Evolutionary conservation across 2,888 invertebrate genomes (phyloP).

Genomic region (Lasioglossum zephyrum): DNA sequence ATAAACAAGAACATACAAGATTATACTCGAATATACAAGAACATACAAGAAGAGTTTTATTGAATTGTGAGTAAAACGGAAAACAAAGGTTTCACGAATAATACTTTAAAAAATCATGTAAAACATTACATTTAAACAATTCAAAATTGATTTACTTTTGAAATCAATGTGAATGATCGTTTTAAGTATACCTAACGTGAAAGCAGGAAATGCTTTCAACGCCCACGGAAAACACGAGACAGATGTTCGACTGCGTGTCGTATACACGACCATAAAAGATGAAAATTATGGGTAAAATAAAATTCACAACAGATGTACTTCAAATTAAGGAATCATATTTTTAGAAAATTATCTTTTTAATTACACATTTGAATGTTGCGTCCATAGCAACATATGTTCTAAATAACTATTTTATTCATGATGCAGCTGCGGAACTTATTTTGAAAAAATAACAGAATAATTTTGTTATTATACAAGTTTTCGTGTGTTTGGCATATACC

Average conservation of each 20-base stretch:
- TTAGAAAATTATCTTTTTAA: not conserved
- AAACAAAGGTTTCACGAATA: not conserved
- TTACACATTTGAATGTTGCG: not conserved
- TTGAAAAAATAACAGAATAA: not conserved
- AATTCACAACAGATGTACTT: not conserved
- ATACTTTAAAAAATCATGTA: not conserved
- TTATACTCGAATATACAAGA: no score
- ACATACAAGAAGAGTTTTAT: not conserved
- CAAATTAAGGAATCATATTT: not conserved
- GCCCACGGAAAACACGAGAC: constrained; percentile 1
- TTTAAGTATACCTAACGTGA: no score
- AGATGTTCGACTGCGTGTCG: constrained; percentile 4
- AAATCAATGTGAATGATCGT: no score
- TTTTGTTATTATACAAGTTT: not conserved
- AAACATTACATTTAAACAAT: not conserved
- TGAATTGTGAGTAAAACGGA: not conserved
- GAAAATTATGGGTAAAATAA: not conserved
- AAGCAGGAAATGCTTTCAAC: constrained; percentile 17
- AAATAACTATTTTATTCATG: not conserved
- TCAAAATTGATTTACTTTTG: not conserved
- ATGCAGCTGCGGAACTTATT: not conserved
- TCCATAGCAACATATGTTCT: not conserved
- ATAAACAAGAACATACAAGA: no score
- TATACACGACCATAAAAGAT: not conserved
- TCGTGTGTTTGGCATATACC: not conserved